Percentiles rank a stretch among this genome's conserved stretches.
Evolutionary conservation across 2,113 vertebrate species (phyloP).

Genomic region (Anhinga anhinga): DNA sequence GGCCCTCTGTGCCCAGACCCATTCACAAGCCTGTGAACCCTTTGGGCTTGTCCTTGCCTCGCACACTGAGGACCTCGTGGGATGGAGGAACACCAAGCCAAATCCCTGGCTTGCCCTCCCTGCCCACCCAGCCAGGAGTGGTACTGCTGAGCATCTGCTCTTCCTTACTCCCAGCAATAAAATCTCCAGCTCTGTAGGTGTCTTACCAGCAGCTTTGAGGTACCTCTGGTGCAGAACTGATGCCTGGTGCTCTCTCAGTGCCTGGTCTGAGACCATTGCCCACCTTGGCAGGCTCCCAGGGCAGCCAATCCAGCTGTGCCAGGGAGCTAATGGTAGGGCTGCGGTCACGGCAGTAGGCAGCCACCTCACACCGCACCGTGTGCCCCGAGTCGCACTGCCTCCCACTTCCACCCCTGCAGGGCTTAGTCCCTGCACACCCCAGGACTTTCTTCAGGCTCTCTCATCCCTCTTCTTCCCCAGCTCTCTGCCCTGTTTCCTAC

Average conservation of each 20-base stretch:
- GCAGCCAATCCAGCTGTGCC: not conserved
- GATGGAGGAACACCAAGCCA: not conserved
- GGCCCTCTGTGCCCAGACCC: not conserved
- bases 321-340: not conserved
- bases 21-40: not conserved
- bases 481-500: not conserved
- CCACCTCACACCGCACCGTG: rapidly evolving
- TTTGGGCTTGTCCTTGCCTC: not conserved
- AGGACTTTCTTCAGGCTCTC: not conserved
- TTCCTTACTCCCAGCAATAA: not conserved
- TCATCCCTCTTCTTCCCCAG: not conserved
- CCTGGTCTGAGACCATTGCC: not conserved
- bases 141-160: not conserved
- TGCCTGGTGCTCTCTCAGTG: not conserved
- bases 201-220: not conserved
- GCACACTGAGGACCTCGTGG: not conserved
- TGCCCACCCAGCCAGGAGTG: not conserved
- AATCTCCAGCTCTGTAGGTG: rapidly evolving
- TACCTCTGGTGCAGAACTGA: not conserved
- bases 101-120: not conserved
- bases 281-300: not conserved
- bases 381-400: rapidly evolving
- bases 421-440: not conserved
- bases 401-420: rapidly evolving
- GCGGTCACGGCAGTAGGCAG: rapidly evolving